phyloP scores from a whole-genome alignment of 2,888 invertebrate genomes.

The Epistrophe eligans region DNA sequence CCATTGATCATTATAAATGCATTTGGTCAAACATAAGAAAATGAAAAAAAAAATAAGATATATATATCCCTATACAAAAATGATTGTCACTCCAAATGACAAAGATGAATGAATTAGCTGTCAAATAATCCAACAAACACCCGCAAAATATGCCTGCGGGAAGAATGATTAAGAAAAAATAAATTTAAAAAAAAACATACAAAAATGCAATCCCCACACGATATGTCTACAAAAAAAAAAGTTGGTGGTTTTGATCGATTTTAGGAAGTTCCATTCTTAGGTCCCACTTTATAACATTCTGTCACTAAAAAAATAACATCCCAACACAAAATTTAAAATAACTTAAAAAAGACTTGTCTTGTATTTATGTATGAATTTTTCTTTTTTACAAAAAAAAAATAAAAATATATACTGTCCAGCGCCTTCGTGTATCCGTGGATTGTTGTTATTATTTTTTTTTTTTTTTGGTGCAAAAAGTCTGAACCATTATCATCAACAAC shows the following conservation, averaged over 20 bases:
- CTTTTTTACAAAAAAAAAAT: neutral
- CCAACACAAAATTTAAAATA: conserved; percentile 24
- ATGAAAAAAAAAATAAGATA: conserved; percentile 12
- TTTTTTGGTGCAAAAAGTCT: conserved; percentile 31
- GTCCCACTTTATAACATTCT: conserved; percentile 65
- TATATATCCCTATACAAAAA: neutral
- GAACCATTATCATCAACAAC: conserved; percentile 74
- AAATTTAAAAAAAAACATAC: no score
- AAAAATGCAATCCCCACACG: conserved; percentile 60
- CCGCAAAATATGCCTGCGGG: conserved; percentile 47
- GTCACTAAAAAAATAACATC: conserved; percentile 57
- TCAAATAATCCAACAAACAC: conserved; percentile 60
- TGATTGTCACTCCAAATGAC: conserved; percentile 73
- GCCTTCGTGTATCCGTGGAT: conserved; percentile 25
- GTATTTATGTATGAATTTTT: neutral
- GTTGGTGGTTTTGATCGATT: conserved; percentile 65
- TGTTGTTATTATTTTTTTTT: neutral
- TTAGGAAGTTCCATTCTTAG: conserved; percentile 72
- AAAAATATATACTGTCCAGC: neutral
- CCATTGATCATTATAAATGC: conserved; percentile 62
- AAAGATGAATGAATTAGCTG: conserved; percentile 75
- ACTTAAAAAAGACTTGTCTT: conserved; percentile 12
- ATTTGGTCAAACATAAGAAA: conserved; percentile 10
- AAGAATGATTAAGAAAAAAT: neutral
- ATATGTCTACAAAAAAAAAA: conserved; percentile 30